Conservation (phyloP, 2,113 vertebrate species). For the Notiomystis cincta region DNA sequence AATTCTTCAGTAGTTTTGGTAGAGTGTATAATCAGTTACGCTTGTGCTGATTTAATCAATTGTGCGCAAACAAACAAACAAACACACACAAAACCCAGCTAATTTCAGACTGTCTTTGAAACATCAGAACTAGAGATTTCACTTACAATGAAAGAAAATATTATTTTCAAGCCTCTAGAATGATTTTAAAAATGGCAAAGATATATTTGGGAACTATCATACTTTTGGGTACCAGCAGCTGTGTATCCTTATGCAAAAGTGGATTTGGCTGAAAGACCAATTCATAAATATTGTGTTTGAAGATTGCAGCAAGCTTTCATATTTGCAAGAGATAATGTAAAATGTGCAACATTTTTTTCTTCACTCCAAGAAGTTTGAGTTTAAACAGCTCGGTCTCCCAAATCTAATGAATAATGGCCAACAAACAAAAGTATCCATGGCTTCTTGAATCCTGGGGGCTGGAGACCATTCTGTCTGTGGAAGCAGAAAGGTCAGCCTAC, state of each 20-base stretch:
- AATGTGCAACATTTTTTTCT: slow-evolving; percentile 38
- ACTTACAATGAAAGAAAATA: slow-evolving; percentile 42
- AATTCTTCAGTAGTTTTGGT: slow-evolving; percentile 14
- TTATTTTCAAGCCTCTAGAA: slow-evolving; percentile 29
- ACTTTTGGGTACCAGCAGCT: slow-evolving; percentile 52
- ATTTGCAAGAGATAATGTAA: slow-evolving; percentile 49
- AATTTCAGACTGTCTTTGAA: slow-evolving; percentile 57
- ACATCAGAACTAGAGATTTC: background rate
- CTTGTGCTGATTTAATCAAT: slow-evolving; percentile 64
- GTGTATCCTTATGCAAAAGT: slow-evolving; percentile 54
- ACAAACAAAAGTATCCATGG: background rate
- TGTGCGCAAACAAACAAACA: slow-evolving; percentile 44
- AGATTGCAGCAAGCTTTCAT: slow-evolving; percentile 34
- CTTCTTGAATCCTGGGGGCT: background rate
- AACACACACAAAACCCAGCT: background rate
- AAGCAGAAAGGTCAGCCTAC: background rate
- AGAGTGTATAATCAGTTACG: slow-evolving; percentile 50
- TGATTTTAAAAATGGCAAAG: slow-evolving; percentile 36
- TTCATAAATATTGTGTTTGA: slow-evolving; percentile 58
- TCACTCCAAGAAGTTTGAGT: background rate
- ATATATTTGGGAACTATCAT: slow-evolving; percentile 47
- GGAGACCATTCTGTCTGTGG: background rate
- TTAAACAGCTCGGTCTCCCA: background rate
- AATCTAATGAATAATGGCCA: background rate
- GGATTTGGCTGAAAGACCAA: slow-evolving; percentile 61